A percentile compares a stretch with the other conserved stretches of the same genome.
Conservation (phyloP, 1,140 invertebrate species). For the Venturia canescens region DNA sequence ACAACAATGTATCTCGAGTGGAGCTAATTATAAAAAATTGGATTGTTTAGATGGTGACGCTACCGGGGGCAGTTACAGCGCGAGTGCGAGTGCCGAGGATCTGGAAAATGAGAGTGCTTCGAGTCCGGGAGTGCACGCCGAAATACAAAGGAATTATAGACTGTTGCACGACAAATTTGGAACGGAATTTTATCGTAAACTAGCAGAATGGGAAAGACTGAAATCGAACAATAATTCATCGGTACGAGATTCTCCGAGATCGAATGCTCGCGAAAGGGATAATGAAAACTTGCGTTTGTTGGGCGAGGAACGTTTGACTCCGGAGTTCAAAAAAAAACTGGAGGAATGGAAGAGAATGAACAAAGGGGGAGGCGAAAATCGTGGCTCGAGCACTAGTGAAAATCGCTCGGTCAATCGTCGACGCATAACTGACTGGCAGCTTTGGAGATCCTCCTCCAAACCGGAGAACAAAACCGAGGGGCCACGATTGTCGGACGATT, state of each 20-base stretch:
- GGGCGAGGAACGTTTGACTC: constrained; percentile 82
- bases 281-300: constrained; percentile 64
- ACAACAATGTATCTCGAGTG: constrained; percentile 5
- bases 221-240: constrained; percentile 63
- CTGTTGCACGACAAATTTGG: constrained; percentile 83
- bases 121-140: constrained; percentile 69
- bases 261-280: constrained; percentile 56
- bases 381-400: constrained; percentile 58
- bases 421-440: constrained; percentile 85
- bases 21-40: neutral
- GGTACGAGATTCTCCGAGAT: constrained; percentile 16
- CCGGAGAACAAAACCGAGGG: constrained; percentile 72
- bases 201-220: constrained; percentile 84
- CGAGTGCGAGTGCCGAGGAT: constrained; percentile 63
- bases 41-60: constrained; percentile 45
- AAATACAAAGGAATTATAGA: constrained; percentile 80
- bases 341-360: constrained; percentile 91
- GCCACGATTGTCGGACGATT: constrained; percentile 82
- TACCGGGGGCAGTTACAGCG: constrained; percentile 60
- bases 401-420: constrained; percentile 66
- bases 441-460: constrained; percentile 75
- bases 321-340: constrained; percentile 88
- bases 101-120: constrained; percentile 55
- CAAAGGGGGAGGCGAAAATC: constrained; percentile 74
- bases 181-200: constrained; percentile 84